Conservation (phyloP, 2,113 vertebrate species). For the Pseudolaguvia tuberculata region DNA sequence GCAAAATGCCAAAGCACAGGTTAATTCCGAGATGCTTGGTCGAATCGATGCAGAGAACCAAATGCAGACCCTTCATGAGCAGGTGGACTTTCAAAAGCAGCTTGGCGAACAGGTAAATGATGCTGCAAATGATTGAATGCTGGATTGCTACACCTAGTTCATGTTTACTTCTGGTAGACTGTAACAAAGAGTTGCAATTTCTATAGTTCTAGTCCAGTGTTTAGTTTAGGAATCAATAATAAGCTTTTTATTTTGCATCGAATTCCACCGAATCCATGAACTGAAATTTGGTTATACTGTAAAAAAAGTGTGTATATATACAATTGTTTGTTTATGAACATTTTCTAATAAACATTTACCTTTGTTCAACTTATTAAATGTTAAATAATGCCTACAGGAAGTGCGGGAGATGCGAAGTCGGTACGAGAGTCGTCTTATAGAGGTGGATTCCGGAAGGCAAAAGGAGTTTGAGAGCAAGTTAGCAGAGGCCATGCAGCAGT, state of each 20-base stretch:
- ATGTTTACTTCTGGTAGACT: no score
- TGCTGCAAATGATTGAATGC: no score
- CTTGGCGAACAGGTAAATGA: constrained; percentile 69
- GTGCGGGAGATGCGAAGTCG: constrained; percentile 64
- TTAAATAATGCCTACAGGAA: constrained; percentile 59
- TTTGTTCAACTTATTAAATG: no score
- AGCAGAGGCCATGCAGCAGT: constrained; percentile 64
- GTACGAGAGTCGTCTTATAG: constrained; percentile 68
- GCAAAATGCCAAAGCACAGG: constrained; percentile 66
- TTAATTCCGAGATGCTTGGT: constrained; percentile 71
- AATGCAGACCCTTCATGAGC: constrained; percentile 71
- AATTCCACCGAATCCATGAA: no score
- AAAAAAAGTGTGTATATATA: no score
- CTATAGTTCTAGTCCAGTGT: neutral
- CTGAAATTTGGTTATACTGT: no score
- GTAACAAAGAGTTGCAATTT: neutral
- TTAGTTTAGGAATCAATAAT: neutral
- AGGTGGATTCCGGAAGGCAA: constrained; percentile 66
- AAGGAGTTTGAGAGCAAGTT: constrained; percentile 74
- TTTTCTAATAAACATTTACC: no score
- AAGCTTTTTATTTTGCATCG: neutral
- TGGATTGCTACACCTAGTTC: no score
- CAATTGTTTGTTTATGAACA: no score
- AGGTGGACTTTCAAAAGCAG: constrained; percentile 73
- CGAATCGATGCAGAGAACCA: constrained; percentile 75